Percentiles rank a stretch among this genome's conserved stretches.
These are phyloP conservation scores for Papilio polytes DNA, from an alignment of 1,140 invertebrate species.

Conservation along the genomic window DNA sequence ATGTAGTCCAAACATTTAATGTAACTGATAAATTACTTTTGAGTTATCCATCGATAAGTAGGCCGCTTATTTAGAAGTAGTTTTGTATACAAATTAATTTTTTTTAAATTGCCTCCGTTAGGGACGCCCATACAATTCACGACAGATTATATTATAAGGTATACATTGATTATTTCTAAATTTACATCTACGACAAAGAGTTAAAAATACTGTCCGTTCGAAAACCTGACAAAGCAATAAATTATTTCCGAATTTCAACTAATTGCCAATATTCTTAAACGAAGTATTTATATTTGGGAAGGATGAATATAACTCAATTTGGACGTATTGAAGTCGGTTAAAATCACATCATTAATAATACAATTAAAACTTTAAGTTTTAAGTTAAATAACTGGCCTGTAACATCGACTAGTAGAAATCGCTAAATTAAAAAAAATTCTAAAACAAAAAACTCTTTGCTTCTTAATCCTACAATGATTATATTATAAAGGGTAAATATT, in stretches of 20 bases:
- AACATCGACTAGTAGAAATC: background rate
- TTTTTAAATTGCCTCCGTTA: too few relatives aligned
- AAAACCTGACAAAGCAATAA: too few relatives aligned
- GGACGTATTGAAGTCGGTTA: background rate
- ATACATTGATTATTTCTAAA: too few relatives aligned
- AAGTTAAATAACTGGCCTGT: background rate
- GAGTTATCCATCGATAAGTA: too few relatives aligned
- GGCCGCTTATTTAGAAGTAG: too few relatives aligned
- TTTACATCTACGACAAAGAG: too few relatives aligned
- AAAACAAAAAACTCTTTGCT: background rate
- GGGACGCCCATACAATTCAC: too few relatives aligned
- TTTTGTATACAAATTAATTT: too few relatives aligned
- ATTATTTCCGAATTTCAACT: background rate
- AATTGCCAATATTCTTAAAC: background rate
- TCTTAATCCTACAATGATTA: background rate
- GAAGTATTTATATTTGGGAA: background rate
- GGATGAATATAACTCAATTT: background rate
- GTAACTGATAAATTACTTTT: too few relatives aligned
- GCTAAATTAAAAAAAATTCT: background rate
- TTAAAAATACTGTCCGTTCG: too few relatives aligned
- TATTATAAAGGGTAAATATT: background rate
- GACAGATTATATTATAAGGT: too few relatives aligned
- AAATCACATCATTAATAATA: background rate
- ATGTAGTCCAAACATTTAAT: too few relatives aligned
- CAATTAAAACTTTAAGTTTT: background rate